Conservation (phyloP, 2,797 vertebrate species). For the Triplophysa yarkandensis region DNA sequence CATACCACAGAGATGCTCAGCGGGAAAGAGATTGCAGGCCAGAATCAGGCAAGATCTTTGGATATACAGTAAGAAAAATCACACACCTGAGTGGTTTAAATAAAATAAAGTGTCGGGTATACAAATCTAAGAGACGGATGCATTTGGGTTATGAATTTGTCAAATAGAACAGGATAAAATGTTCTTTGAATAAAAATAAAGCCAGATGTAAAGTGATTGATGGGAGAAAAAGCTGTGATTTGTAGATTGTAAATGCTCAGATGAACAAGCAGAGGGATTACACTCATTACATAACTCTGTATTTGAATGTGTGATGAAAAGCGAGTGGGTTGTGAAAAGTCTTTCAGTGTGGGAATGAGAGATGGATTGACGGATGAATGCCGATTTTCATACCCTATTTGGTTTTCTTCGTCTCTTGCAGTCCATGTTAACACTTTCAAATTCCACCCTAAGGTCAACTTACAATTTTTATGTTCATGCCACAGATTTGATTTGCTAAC, state of each 20-base stretch:
- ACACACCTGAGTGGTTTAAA: not conserved
- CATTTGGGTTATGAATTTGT: slow-evolving; percentile 12
- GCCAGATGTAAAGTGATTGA: slow-evolving; percentile 7
- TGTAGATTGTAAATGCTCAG: slow-evolving; percentile 21
- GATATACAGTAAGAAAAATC: not conserved
- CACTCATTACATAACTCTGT: slow-evolving; percentile 20
- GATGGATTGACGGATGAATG: slow-evolving; percentile 7
- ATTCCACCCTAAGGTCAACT: not conserved
- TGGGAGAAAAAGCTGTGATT: slow-evolving; percentile 13
- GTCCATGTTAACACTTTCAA: not conserved
- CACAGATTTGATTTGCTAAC: too few relatives aligned
- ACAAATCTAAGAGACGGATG: slow-evolving; percentile 1
- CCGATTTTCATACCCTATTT: not conserved
- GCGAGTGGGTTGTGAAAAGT: not conserved
- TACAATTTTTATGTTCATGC: too few relatives aligned
- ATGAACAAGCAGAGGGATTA: slow-evolving; percentile 32
- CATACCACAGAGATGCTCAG: slow-evolving; percentile 33
- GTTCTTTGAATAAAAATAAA: not conserved
- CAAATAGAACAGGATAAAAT: not conserved
- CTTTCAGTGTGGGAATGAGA: not conserved
- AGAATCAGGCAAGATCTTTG: slow-evolving; percentile 9
- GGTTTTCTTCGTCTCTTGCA: not conserved
- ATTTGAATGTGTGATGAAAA: not conserved
- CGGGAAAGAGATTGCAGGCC: not conserved
- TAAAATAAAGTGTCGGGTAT: not conserved